Evolutionary conservation across 2,888 invertebrate species (phyloP).

Genomic region (Parapristionchus giblindavisi): DNA sequence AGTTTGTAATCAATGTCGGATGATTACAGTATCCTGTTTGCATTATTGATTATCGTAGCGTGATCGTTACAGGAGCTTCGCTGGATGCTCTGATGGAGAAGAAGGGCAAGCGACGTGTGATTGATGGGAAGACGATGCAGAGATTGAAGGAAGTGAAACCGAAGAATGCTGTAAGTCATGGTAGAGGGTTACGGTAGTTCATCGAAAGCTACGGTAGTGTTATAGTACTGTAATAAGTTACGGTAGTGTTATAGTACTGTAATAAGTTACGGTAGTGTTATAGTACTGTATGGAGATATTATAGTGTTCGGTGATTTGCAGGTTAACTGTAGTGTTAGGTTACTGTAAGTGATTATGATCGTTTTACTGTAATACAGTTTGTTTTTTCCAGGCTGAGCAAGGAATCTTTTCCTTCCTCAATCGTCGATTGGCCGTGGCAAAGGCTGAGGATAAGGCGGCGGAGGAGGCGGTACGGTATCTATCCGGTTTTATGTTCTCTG

Average conservation of each 20-base stretch:
- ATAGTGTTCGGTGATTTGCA: not conserved
- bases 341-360: not conserved
- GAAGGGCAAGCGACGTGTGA: conserved; percentile 35
- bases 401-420: conserved; percentile 36
- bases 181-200: not conserved
- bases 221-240: not conserved
- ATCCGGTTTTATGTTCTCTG: not conserved
- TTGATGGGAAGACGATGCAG: conserved; percentile 13
- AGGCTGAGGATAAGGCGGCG: not conserved
- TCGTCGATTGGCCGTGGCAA: conserved; percentile 7
- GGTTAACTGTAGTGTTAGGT: not conserved
- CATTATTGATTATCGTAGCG: not conserved
- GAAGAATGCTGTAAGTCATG: conserved; percentile 20
- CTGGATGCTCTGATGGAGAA: conserved; percentile 46
- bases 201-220: not conserved
- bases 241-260: not conserved
- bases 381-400: conserved; percentile 25
- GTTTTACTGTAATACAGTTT: not conserved
- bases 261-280: not conserved
- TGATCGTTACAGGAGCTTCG: conserved; percentile 46
- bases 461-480: conserved; percentile 16
- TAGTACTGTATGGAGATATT: not conserved
- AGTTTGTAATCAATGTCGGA: not conserved
- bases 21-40: not conserved
- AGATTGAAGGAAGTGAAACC: conserved; percentile 30